phyloP scores from a whole-genome alignment of 2,113 vertebrate genomes.

The Anguilla rostrata region DNA sequence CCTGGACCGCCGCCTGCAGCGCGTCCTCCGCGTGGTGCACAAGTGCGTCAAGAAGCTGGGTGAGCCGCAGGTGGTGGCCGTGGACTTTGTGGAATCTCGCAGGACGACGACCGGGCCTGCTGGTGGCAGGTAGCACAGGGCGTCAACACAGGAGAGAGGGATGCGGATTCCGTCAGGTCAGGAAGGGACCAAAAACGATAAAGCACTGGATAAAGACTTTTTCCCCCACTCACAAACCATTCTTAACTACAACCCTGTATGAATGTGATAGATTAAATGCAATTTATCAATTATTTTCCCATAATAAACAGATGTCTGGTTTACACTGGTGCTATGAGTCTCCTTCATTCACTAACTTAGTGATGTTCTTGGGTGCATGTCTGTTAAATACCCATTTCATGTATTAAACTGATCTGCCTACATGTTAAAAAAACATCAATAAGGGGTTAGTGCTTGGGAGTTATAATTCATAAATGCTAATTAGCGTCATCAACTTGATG shows the following conservation, averaged over 20 bases:
- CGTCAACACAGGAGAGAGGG: not conserved
- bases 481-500: not conserved
- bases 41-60: slow-evolving; percentile 74
- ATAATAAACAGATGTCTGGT: slow-evolving; percentile 14
- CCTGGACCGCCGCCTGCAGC: slow-evolving; percentile 82
- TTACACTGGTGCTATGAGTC: not conserved
- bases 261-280: slow-evolving; percentile 5
- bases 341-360: not conserved
- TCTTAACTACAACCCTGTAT: slow-evolving; percentile 4
- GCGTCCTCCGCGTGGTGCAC: slow-evolving; percentile 71
- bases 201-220: slow-evolving; percentile 49
- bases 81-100: slow-evolving; percentile 48
- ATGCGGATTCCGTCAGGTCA: not conserved
- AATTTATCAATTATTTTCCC: not conserved
- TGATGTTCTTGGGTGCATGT: not conserved
- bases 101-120: slow-evolving; percentile 19
- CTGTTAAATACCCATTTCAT: not conserved
- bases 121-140: not conserved
- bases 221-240: not conserved
- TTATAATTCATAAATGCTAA: not conserved
- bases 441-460: not conserved
- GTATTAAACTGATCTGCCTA: not conserved
- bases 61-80: slow-evolving; percentile 72
- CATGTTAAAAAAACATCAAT: not conserved
- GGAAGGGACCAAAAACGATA: not conserved